Evolutionary conservation across 2,888 invertebrate species (phyloP).

Genomic region (Pristionchus japonicus): DNA sequence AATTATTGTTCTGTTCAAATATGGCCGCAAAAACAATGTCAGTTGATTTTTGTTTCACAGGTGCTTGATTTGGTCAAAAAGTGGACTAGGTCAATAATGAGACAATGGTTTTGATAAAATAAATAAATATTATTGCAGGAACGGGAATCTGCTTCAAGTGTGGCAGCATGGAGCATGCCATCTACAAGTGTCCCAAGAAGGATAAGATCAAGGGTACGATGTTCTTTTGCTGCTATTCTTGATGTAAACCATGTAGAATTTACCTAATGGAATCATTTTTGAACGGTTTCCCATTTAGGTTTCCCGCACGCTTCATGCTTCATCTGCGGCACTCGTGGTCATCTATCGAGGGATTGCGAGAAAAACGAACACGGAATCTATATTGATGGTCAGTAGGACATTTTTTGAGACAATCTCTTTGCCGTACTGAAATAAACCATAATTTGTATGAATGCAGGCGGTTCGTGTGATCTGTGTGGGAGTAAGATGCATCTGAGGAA

Average conservation of each 20-base stretch:
- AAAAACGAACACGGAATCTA: conserved; percentile 89
- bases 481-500: conserved; percentile 88
- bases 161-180: conserved; percentile 89
- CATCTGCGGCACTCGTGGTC: conserved; percentile 89
- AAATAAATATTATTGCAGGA: conserved; percentile 54
- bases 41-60: no score
- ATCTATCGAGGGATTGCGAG: conserved; percentile 89
- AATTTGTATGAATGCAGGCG: conserved; percentile 54
- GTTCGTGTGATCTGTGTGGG: conserved; percentile 85
- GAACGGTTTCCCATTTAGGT: conserved; percentile 76
- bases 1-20: background rate
- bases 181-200: conserved; percentile 75
- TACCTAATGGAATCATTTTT: no score
- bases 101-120: background rate
- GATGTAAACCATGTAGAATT: no score
- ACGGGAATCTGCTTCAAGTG: conserved; percentile 88
- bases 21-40: no score
- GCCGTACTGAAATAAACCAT: no score
- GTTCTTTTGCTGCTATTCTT: background rate
- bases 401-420: no score
- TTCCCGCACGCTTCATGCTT: conserved; percentile 90
- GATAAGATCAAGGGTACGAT: conserved; percentile 58
- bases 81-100: background rate
- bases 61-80: no score
- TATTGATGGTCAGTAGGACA: conserved; percentile 83